phyloP scores from a whole-genome alignment of 2,797 vertebrate genomes.

The Gobio occitaniae region DNA sequence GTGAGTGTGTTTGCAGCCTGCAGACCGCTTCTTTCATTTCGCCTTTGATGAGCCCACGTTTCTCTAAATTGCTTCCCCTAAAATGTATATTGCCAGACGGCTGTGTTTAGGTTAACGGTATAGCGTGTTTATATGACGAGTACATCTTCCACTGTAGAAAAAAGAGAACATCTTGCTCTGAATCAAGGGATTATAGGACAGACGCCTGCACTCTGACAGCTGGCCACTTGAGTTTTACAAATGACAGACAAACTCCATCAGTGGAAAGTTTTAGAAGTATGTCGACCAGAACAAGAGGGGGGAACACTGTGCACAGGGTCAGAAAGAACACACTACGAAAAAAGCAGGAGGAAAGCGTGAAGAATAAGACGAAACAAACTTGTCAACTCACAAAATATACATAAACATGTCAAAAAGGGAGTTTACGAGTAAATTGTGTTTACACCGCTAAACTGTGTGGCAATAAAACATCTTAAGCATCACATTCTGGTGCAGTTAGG shows the following conservation, averaged over 20 bases:
- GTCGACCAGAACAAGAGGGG: slow-evolving; percentile 34
- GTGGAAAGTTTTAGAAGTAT: slow-evolving; percentile 38
- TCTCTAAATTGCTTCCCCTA: slow-evolving; percentile 62
- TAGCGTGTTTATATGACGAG: slow-evolving; percentile 62
- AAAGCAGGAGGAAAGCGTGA: slow-evolving; percentile 31
- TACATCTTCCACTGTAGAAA: slow-evolving; percentile 56
- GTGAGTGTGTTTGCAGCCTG: slow-evolving; percentile 32
- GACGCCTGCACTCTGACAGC: slow-evolving; percentile 61
- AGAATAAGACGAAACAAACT: slow-evolving; percentile 1
- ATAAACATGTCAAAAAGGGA: slow-evolving; percentile 22
- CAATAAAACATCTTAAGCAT: slow-evolving; percentile 39
- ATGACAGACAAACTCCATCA: slow-evolving; percentile 57
- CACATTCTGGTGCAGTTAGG: slow-evolving; percentile 28
- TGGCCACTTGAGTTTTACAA: slow-evolving; percentile 58
- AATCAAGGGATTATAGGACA: slow-evolving; percentile 64
- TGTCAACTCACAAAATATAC: slow-evolving; percentile 26
- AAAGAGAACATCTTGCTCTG: slow-evolving; percentile 43
- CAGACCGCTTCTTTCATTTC: slow-evolving; percentile 28
- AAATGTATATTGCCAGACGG: slow-evolving; percentile 57
- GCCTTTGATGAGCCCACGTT: slow-evolving; percentile 61
- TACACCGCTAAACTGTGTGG: slow-evolving; percentile 30
- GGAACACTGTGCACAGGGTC: background rate
- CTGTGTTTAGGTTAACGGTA: slow-evolving; percentile 66
- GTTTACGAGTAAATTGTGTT: slow-evolving; percentile 28
- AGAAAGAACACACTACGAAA: slow-evolving; percentile 29